Conservation (phyloP, 2,888 invertebrate genomes). For the Tiliacea citrago region DNA sequence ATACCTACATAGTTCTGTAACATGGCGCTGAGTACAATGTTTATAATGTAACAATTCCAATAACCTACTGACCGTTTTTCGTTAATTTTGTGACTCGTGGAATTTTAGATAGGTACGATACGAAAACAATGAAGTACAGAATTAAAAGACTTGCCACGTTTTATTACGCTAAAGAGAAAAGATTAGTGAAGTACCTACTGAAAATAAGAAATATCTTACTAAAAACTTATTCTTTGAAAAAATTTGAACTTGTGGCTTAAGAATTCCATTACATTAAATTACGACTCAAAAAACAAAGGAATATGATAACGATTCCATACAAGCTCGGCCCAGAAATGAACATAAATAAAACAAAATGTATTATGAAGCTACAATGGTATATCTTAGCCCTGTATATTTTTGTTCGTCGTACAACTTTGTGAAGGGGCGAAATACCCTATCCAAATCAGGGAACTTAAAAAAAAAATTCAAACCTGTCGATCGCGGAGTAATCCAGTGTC, state of each 20-base stretch:
- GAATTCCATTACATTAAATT: slow-evolving; percentile 12
- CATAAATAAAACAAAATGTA: no score
- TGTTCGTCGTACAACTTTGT: no score
- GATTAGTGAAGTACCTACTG: background rate
- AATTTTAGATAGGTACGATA: background rate
- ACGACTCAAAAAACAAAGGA: background rate
- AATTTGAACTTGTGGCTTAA: no score
- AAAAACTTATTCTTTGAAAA: background rate
- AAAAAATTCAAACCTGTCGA: no score
- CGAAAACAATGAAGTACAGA: background rate
- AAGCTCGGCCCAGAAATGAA: no score
- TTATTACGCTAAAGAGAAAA: background rate
- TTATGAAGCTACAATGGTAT: no score
- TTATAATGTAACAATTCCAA: background rate
- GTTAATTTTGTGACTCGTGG: background rate
- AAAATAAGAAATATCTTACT: background rate
- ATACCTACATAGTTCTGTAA: background rate
- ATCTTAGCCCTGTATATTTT: no score
- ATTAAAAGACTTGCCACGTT: background rate
- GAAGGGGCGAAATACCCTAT: no score
- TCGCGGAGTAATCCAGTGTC: no score
- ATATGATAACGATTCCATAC: background rate
- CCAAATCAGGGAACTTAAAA: no score
- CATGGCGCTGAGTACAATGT: background rate
- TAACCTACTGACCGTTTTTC: background rate